Evolutionary conservation across 2,113 vertebrate genomes (phyloP).

Genomic region (Lophius piscatorius): DNA sequence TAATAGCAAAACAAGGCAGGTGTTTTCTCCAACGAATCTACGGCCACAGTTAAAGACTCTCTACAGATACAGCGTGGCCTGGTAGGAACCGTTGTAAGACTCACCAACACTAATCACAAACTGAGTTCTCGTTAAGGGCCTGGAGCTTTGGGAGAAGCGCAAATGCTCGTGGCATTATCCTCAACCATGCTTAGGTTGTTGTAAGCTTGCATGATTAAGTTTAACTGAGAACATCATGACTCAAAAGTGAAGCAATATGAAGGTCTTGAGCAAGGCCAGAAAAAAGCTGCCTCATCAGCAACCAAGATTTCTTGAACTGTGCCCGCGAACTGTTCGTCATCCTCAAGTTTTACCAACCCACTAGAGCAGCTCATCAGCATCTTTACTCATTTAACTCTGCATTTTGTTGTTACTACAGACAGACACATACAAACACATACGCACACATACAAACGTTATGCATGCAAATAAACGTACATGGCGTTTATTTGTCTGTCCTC

Average conservation of each 20-base stretch:
- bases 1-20: constrained; percentile 29
- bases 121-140: constrained; percentile 15
- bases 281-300: constrained; percentile 51
- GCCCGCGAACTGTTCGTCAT: constrained; percentile 35
- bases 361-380: constrained; percentile 17
- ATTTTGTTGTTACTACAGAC: constrained; percentile 7
- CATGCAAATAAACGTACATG: constrained; percentile 27
- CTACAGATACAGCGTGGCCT: constrained; percentile 25
- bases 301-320: constrained; percentile 7
- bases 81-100: constrained; percentile 22
- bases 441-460: constrained; percentile 17
- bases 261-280: constrained; percentile 39
- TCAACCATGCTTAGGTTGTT: constrained; percentile 21
- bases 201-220: constrained; percentile 40
- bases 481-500: constrained; percentile 5
- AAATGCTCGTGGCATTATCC: constrained; percentile 21
- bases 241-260: constrained; percentile 40
- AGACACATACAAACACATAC: constrained; percentile 18
- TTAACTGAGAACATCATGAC: constrained; percentile 26
- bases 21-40: constrained; percentile 30
- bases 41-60: constrained; percentile 32
- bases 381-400: constrained; percentile 21
- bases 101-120: constrained; percentile 31
- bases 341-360: constrained; percentile 34
- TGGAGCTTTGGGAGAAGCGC: constrained; percentile 14